Evolutionary conservation across 2,888 invertebrate genomes (phyloP).

Genomic region (Platycnemis pennipes): DNA sequence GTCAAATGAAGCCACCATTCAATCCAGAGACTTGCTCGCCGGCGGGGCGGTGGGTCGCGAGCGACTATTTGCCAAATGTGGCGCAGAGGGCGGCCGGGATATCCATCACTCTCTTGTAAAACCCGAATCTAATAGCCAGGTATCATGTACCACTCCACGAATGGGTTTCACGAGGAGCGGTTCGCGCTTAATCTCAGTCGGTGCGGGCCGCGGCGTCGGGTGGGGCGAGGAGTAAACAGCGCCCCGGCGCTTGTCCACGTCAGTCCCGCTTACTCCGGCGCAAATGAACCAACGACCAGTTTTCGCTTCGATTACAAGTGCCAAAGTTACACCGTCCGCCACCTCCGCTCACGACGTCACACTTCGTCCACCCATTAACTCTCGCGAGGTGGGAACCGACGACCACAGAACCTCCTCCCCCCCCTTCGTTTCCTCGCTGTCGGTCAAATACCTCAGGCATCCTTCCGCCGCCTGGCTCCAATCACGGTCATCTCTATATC

Average conservation of each 20-base stretch:
- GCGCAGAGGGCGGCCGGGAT: not conserved
- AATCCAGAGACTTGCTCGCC: not conserved
- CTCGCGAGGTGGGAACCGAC: no score
- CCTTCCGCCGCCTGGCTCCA: constrained; percentile 9
- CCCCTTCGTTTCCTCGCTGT: not conserved
- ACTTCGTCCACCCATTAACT: constrained; percentile 20
- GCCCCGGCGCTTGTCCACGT: not conserved
- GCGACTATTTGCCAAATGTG: not conserved
- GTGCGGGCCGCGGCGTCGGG: not conserved
- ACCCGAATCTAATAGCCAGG: constrained; percentile 23
- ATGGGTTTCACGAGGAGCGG: not conserved
- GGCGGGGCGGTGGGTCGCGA: not conserved
- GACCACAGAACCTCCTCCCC: no score
- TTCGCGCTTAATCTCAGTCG: not conserved
- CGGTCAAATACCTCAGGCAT: constrained; percentile 12
- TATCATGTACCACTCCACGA: constrained; percentile 20
- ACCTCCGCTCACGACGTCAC: constrained; percentile 30
- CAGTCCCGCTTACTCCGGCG: constrained; percentile 15
- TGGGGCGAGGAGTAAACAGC: not conserved
- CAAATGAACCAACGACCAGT: constrained; percentile 32
- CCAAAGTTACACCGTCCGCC: constrained; percentile 6
- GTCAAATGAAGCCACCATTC: not conserved
- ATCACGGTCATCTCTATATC: not conserved
- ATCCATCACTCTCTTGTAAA: not conserved
- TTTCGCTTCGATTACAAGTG: constrained; percentile 39